Evolutionary conservation across 2,797 vertebrate species (phyloP).

Genomic region (Poeciliopsis paucimaculata): DNA sequence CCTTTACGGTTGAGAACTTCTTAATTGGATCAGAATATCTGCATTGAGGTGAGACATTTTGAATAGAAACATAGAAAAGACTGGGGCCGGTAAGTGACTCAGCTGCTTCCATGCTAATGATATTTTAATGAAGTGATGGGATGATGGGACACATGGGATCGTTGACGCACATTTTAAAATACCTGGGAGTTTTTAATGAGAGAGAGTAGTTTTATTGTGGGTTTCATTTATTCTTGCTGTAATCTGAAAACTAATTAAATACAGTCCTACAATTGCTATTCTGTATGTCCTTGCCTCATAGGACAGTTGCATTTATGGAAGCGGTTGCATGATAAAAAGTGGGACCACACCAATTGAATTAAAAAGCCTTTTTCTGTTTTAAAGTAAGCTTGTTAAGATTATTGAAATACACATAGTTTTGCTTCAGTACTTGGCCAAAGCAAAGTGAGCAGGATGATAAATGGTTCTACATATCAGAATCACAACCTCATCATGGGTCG

Average conservation of each 20-base stretch:
- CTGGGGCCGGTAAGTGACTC: conserved; percentile 2
- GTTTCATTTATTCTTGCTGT: conserved; percentile 13
- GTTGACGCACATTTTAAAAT: conserved; percentile 13
- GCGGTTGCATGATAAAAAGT: conserved; percentile 7
- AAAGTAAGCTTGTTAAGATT: conserved; percentile 7
- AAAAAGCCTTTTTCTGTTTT: conserved; percentile 14
- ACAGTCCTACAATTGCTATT: not conserved
- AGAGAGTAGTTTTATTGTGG: not conserved
- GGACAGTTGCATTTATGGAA: conserved; percentile 15
- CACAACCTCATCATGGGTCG: conserved; percentile 21
- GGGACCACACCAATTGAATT: conserved; percentile 24
- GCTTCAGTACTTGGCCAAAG: conserved; percentile 39
- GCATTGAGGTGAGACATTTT: conserved; percentile 5
- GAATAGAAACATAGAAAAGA: conserved; percentile 13
- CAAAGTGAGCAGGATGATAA: conserved; percentile 25
- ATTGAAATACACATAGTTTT: conserved; percentile 5
- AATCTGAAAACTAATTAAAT: conserved; percentile 1
- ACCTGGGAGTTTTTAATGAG: conserved; percentile 28
- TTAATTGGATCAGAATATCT: conserved; percentile 23
- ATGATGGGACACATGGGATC: conserved; percentile 12
- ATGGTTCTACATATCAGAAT: conserved; percentile 9
- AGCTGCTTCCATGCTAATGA: conserved; percentile 15
- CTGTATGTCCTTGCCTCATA: not conserved
- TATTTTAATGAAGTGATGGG: conserved; percentile 29
- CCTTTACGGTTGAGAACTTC: conserved; percentile 13